Evolutionary conservation across 2,113 vertebrate species (phyloP).

Genomic region (Peucedramus taeniatus): DNA sequence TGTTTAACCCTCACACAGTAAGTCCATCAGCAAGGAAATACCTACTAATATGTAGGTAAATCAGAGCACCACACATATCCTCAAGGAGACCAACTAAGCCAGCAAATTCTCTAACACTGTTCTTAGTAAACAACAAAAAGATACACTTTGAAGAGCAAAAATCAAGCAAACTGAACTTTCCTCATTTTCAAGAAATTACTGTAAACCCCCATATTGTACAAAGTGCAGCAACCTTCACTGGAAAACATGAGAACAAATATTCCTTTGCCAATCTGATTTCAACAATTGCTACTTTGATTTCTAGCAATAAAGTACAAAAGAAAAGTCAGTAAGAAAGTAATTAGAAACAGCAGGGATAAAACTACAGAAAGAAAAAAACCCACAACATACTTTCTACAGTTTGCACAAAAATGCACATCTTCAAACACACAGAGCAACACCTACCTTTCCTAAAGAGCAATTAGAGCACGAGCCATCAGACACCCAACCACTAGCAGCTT

Average conservation of each 20-base stretch:
- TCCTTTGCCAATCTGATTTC: not conserved
- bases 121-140: not conserved
- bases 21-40: not conserved
- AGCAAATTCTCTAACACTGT: not conserved
- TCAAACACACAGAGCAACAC: not conserved
- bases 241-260: not conserved
- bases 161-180: not conserved
- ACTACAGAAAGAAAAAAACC: not conserved
- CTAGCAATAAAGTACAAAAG: not conserved
- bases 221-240: not conserved
- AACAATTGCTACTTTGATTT: not conserved
- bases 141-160: not conserved
- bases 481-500: constrained; percentile 67
- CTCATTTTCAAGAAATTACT: not conserved
- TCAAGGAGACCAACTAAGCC: not conserved
- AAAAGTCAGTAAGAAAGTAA: not conserved
- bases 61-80: not conserved
- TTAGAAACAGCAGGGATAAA: not conserved
- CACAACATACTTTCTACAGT: rapidly evolving
- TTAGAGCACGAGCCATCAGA: constrained; percentile 69
- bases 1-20: not conserved
- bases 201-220: not conserved
- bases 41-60: not conserved
- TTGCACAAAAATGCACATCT: not conserved
- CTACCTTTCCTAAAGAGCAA: constrained; percentile 76